Conservation (phyloP, 2,113 vertebrate genomes). For the Corythoichthys intestinalis region DNA sequence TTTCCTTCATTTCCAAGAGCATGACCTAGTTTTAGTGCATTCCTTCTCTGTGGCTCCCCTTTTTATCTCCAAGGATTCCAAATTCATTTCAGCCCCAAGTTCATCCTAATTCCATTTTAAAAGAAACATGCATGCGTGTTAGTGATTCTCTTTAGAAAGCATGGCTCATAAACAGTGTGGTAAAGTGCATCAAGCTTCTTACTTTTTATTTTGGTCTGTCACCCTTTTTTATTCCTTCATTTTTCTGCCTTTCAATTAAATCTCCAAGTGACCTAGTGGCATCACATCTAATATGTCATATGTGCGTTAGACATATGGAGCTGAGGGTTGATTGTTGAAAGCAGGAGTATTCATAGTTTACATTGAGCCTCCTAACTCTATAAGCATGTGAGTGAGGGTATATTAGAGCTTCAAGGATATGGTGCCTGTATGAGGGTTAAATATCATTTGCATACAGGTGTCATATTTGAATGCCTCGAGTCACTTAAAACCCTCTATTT, state of each 20-base stretch:
- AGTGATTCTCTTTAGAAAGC: constrained; percentile 13
- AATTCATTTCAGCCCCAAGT: constrained; percentile 24
- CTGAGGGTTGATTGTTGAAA: constrained; percentile 11
- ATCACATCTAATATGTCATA: constrained; percentile 6
- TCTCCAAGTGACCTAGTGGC: constrained; percentile 23
- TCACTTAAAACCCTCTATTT: constrained; percentile 43
- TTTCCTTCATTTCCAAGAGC: constrained; percentile 14
- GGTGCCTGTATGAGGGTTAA: constrained; percentile 4
- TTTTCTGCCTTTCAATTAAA: constrained; percentile 33
- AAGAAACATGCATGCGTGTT: constrained; percentile 2
- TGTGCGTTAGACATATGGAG: constrained; percentile 19
- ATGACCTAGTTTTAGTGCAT: constrained; percentile 68
- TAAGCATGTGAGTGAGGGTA: constrained; percentile 27
- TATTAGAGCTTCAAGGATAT: constrained; percentile 28
- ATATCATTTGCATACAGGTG: constrained; percentile 71
- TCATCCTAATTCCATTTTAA: constrained; percentile 6
- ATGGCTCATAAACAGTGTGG: constrained; percentile 25
- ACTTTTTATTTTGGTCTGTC: constrained; percentile 30
- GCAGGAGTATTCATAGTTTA: constrained; percentile 36
- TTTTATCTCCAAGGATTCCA: constrained; percentile 43
- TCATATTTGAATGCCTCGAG: constrained; percentile 50
- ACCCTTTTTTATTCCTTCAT: constrained; percentile 9
- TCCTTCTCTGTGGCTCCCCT: constrained; percentile 56
- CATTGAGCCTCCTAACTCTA: constrained; percentile 15
- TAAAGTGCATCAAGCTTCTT: constrained; percentile 52